These are phyloP conservation scores for Gallinago nigripennis DNA, from an alignment of 2,797 vertebrate species.

Conservation along the genomic window DNA sequence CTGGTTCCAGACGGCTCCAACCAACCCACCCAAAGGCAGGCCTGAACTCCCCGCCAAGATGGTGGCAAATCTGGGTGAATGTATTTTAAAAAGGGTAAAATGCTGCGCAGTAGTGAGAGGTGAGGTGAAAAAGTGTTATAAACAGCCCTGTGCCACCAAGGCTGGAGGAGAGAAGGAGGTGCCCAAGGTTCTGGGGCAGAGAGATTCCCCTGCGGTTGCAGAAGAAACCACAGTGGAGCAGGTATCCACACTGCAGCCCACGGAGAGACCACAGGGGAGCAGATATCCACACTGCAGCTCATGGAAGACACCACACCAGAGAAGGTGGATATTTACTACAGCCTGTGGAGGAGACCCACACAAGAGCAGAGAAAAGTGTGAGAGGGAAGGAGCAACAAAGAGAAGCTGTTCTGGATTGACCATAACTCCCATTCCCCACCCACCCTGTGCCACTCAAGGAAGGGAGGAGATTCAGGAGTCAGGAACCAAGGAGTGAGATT, in stretches of 20 bases:
- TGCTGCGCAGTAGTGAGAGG: too few relatives aligned
- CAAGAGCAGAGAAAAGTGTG: not conserved
- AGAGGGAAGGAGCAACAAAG: not conserved
- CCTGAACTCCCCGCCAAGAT: accelerated
- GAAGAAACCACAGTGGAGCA: not conserved
- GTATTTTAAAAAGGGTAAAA: not conserved
- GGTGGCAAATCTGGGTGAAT: not conserved
- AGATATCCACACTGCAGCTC: not conserved
- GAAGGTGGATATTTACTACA: not conserved
- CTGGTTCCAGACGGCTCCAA: not conserved
- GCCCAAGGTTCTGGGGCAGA: accelerated
- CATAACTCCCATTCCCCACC: not conserved
- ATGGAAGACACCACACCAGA: not conserved
- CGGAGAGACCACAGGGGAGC: not conserved
- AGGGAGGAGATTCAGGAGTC: not conserved
- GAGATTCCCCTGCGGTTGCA: not conserved
- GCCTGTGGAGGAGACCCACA: not conserved
- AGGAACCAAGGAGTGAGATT: not conserved
- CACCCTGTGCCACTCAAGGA: not conserved
- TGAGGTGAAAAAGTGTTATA: not conserved
- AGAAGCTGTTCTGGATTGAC: not conserved
- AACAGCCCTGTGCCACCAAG: too few relatives aligned
- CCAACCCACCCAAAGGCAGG: accelerated
- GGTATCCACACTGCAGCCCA: not conserved
- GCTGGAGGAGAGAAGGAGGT: accelerated